Conservation (phyloP, 2,797 vertebrate species). For the Parambassis ranga region DNA sequence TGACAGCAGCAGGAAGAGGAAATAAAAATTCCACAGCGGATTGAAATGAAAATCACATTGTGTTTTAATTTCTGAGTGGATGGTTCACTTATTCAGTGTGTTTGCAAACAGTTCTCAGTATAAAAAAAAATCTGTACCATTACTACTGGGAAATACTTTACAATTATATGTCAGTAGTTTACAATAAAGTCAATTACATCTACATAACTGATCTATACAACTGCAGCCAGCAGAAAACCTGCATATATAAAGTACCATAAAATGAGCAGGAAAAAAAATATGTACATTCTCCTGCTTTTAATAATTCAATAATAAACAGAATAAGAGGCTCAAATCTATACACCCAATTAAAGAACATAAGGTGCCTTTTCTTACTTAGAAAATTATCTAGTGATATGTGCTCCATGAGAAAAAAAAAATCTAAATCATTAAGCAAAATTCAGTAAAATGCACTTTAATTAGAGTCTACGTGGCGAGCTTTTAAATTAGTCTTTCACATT, state of each 20-base stretch:
- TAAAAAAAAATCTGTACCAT: slow-evolving; percentile 64
- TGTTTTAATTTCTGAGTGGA: slow-evolving; percentile 63
- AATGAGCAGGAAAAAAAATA: slow-evolving; percentile 63
- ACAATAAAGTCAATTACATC: slow-evolving; percentile 79
- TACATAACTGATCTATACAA: slow-evolving; percentile 80
- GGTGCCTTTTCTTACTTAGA: slow-evolving; percentile 57
- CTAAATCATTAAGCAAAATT: slow-evolving; percentile 39
- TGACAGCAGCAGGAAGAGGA: neutral
- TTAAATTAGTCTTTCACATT: slow-evolving; percentile 47
- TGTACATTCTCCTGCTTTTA: slow-evolving; percentile 65
- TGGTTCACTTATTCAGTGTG: slow-evolving; percentile 62
- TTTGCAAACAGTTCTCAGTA: slow-evolving; percentile 58
- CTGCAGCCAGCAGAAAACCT: slow-evolving; percentile 21
- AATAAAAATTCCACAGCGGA: neutral
- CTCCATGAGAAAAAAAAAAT: slow-evolving; percentile 35
- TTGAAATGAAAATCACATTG: slow-evolving; percentile 51
- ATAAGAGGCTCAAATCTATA: slow-evolving; percentile 32
- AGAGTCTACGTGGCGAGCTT: slow-evolving; percentile 4
- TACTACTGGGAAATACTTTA: slow-evolving; percentile 80
- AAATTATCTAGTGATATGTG: slow-evolving; percentile 40
- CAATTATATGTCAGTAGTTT: slow-evolving; percentile 80
- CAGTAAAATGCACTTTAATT: slow-evolving; percentile 58
- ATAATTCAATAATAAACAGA: slow-evolving; percentile 55
- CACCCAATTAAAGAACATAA: slow-evolving; percentile 47
- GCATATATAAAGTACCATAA: slow-evolving; percentile 68